Base-by-base conservation (phyloP, 2,797 vertebrate genomes). In the Fundulus diaphanus region DNA sequence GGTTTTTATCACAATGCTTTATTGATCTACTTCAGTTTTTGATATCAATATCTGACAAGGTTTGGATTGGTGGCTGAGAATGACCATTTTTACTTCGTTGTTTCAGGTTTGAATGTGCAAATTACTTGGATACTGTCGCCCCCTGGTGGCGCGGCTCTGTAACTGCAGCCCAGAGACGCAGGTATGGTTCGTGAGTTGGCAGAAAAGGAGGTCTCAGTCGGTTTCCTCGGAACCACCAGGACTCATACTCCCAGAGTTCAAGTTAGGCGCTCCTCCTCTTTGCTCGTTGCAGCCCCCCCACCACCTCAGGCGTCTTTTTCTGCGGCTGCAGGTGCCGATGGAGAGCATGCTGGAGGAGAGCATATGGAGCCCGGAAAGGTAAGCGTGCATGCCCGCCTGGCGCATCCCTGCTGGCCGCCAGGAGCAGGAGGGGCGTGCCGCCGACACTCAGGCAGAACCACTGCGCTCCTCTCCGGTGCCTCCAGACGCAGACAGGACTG, bases 351-450 rank as follows among this genome's bases (percentile, higher is more conserved):
- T 78, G 82, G 79, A 77, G 81, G 91, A 93, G 87, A 91, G 81
- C 89, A 88, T 87, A 94, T 95, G 95, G 95, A 92, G 88, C 81
- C 89, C 74, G 86, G 78, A 81, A 80, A 95, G 95, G 95, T 96
- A 86, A 92, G 90, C 68, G 27, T 67, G 70, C 33, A 72, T 40
- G 66, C 31, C 49, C 75, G 78, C 82, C 31, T 90, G 84, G 79
- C 76, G 85, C 84, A 86, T 86, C 79, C 71, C 68, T 78, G 73
- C 75, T 72, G 72, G 40, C 72, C 72, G 76, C 0, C 20, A 1
- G 33, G 80, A 70, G 42, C 68, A 42, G 51, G 75, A 89, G 85
- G 79, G 84, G 76, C 79, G 86, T 80, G 87, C 67, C 81, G 74
- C 76, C 37, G 66, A 54, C 73, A 44, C 70, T 49, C 75, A n/a